Base-by-base conservation (phyloP, 2,113 vertebrate genomes). In the Thamnophis sirtalis region DNA sequence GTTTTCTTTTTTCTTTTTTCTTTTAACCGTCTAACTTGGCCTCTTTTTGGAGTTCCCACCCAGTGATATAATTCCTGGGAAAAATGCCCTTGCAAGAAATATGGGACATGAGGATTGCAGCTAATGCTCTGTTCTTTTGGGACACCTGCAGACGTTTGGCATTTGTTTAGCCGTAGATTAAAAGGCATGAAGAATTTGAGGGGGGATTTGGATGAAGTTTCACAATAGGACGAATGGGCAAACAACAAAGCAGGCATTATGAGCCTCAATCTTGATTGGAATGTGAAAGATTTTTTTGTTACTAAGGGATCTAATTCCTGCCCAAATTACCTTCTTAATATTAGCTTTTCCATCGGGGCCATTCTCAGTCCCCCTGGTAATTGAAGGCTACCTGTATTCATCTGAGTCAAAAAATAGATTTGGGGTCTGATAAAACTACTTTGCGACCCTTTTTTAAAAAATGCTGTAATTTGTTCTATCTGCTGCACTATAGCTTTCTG, bases 41-140 rank as follows among this genome's bases (percentile, higher is more conserved):
- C 8, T 33, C 50, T 50, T 87, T 6, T 63, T 9, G 5, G 4
- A 53, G 73, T 55, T 84, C 50, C 51, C 73, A 38, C 85, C 90
- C 84, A 63, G 55, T 63, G 86, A 51, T 87, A 53, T 38, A 87
- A 91, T 91, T 87, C 56, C 56, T 87, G 90, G 92, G 91, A 94
- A 95, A 90, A 89, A 49, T 55, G 49, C 80, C 28, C n/a, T 92
- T 91, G 33, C n/a, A 92, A 84, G 49, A 89, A 92, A 43, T 89
- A 28, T n/a, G 86, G 87, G 54, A 91, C 94, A 43, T 56, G 80
- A 94, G 89, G 50, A 85, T 63, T 92, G 43, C 80, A 85, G 88
- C 91, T 58, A 94, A 0, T 38, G 56, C 86, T 92, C 90, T 85
- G 19, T 84, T 73, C 88, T 53, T 21, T 63, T 11, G 87, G 50